A percentile compares a stretch with the other conserved stretches of the same genome.
Evolutionary conservation across 2,888 invertebrate genomes (phyloP).

Genomic region (Diabrotica balteata): DNA sequence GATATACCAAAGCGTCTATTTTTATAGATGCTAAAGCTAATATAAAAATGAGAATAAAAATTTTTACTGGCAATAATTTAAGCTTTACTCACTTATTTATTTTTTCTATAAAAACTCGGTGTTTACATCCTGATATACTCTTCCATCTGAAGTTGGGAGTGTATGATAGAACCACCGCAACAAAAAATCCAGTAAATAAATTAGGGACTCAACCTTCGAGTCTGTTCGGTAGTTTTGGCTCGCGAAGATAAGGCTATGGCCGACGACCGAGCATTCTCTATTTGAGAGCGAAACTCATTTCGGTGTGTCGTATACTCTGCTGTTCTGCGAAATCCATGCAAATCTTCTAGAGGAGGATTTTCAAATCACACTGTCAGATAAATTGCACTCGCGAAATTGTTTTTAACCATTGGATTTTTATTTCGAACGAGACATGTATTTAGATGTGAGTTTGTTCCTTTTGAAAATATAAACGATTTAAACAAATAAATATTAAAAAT

Average conservation of each 20-base stretch:
- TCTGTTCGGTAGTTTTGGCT: conserved; percentile 33
- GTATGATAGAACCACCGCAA: conserved; percentile 25
- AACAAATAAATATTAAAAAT: too few species aligned
- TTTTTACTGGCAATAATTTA: conserved; percentile 3
- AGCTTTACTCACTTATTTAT: conserved; percentile 9
- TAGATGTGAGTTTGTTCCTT: too few species aligned
- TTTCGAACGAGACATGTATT: not conserved
- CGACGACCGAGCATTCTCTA: conserved; percentile 25
- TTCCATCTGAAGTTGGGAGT: conserved; percentile 8
- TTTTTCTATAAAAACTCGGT: conserved; percentile 6
- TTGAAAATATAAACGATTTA: too few species aligned
- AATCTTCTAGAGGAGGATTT: conserved; percentile 35
- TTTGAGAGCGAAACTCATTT: conserved; percentile 36
- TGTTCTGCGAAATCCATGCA: conserved; percentile 36
- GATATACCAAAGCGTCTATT: too few species aligned
- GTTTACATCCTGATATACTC: conserved; percentile 13
- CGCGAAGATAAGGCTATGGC: conserved; percentile 32
- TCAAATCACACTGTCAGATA: conserved; percentile 18
- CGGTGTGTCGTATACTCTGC: conserved; percentile 35
- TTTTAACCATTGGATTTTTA: not conserved
- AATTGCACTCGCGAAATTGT: conserved; percentile 23
- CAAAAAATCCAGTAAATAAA: conserved; percentile 37
- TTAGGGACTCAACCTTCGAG: conserved; percentile 32
- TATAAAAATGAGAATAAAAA: too few species aligned
- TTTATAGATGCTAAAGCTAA: too few species aligned